Conservation (phyloP, 2,113 vertebrate species). For the Rousettus leschenaultii region DNA sequence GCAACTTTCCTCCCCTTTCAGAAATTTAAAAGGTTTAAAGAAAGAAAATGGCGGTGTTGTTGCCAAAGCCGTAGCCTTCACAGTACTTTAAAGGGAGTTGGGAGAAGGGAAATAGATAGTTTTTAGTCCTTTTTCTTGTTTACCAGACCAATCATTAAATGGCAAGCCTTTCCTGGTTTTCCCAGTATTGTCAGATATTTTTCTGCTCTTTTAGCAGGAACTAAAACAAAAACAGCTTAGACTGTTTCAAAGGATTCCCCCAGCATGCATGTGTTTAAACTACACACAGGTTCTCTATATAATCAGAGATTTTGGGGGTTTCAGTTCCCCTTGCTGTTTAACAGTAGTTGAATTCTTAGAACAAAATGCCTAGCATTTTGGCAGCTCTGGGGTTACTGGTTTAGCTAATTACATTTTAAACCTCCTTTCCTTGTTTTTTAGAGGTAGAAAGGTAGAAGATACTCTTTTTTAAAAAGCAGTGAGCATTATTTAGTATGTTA, state of each 20-base stretch:
- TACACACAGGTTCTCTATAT: not conserved
- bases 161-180: not conserved
- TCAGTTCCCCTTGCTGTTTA: constrained; percentile 11
- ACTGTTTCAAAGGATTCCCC: not conserved
- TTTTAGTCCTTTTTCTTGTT: not conserved
- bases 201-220: not conserved
- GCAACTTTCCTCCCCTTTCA: not conserved
- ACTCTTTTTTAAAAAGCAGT: not conserved
- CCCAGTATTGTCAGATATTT: not conserved
- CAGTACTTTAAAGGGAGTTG: not conserved
- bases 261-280: not conserved
- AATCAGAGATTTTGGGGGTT: not conserved
- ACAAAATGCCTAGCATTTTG: not conserved
- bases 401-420: constrained; percentile 16
- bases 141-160: not conserved
- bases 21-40: not conserved
- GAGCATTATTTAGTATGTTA: not conserved
- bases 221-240: not conserved
- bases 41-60: not conserved
- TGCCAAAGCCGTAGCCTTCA: not conserved
- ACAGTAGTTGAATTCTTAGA: constrained; percentile 16
- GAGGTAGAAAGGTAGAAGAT: not conserved
- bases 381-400: not conserved
- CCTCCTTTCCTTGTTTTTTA: not conserved
- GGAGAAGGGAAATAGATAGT: not conserved